Conservation (phyloP, 2,888 invertebrate species). For the Nezara viridula region DNA sequence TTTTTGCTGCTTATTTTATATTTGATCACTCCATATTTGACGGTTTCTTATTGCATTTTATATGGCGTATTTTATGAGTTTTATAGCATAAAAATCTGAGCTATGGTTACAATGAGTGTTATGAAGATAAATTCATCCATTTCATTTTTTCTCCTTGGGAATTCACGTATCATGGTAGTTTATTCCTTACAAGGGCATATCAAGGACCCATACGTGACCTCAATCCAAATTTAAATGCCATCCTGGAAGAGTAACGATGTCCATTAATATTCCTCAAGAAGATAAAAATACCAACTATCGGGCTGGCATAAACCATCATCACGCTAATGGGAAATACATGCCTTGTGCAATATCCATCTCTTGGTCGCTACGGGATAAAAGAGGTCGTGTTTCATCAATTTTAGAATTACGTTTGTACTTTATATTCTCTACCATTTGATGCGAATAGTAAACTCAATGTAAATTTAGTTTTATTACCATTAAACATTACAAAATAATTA, state of each 20-base stretch:
- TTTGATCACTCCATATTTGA: too few relatives aligned
- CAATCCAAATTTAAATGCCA: conserved; percentile 14
- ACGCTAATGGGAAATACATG: neutral
- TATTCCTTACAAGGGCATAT: neutral
- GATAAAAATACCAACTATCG: conserved; percentile 13
- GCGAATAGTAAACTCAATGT: neutral
- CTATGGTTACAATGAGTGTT: too few relatives aligned
- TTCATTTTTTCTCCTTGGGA: neutral
- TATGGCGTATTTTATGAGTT: too few relatives aligned
- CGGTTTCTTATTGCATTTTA: too few relatives aligned
- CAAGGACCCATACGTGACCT: neutral
- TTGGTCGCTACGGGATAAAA: neutral
- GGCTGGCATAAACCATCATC: neutral
- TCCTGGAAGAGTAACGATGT: neutral
- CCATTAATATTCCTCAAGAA: conserved; percentile 1
- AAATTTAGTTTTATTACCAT: too few relatives aligned
- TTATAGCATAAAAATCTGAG: too few relatives aligned
- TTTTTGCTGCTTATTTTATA: too few relatives aligned
- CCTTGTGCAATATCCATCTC: neutral
- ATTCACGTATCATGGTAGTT: neutral
- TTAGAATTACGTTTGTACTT: neutral
- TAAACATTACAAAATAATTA: too few relatives aligned
- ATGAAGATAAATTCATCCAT: neutral
- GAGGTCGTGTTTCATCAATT: neutral
- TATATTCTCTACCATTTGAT: neutral